A percentile compares a stretch with the other conserved stretches of the same genome.
Evolutionary conservation across 1,140 invertebrate species (phyloP).

Genomic region (Drosophila athabasca): DNA sequence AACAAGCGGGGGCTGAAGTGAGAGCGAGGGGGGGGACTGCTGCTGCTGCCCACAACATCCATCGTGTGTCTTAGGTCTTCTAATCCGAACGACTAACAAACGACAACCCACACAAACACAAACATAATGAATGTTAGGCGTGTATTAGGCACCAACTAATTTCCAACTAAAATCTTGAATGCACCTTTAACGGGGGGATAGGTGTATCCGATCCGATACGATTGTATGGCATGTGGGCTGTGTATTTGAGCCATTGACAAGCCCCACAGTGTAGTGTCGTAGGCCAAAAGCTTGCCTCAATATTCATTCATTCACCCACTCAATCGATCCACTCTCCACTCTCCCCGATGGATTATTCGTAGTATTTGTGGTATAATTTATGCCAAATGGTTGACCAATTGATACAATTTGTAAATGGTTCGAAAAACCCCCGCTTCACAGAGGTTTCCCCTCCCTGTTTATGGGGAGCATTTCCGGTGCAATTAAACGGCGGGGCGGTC

Average conservation of each 20-base stretch:
- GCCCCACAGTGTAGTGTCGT: slow-evolving; percentile 19
- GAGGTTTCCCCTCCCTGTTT: slow-evolving; percentile 11
- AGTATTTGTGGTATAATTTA: slow-evolving; percentile 23
- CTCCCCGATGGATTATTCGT: no score
- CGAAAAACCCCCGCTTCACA: background rate
- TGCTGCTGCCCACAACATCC: slow-evolving; percentile 26
- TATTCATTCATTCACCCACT: slow-evolving; percentile 38
- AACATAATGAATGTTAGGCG: no score
- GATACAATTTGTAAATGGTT: slow-evolving; percentile 53
- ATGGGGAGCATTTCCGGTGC: slow-evolving; percentile 36
- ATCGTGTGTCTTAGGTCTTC: no score
- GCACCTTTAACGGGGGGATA: no score
- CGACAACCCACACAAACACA: no score
- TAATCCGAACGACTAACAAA: no score
- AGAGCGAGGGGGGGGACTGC: background rate
- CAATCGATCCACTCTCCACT: background rate
- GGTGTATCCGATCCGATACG: slow-evolving; percentile 1
- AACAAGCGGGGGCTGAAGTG: slow-evolving; percentile 4
- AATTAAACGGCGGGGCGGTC: slow-evolving; percentile 30
- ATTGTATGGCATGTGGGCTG: background rate
- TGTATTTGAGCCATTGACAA: slow-evolving; percentile 35
- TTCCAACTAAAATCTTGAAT: no score
- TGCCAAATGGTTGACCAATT: slow-evolving; percentile 50
- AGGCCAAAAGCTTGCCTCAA: slow-evolving; percentile 31
- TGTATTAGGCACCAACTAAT: no score